Percentiles rank a stretch among this genome's conserved stretches.
These are phyloP conservation scores for Synanceia verrucosa DNA, from an alignment of 2,797 vertebrate species.

Conservation along the genomic window DNA sequence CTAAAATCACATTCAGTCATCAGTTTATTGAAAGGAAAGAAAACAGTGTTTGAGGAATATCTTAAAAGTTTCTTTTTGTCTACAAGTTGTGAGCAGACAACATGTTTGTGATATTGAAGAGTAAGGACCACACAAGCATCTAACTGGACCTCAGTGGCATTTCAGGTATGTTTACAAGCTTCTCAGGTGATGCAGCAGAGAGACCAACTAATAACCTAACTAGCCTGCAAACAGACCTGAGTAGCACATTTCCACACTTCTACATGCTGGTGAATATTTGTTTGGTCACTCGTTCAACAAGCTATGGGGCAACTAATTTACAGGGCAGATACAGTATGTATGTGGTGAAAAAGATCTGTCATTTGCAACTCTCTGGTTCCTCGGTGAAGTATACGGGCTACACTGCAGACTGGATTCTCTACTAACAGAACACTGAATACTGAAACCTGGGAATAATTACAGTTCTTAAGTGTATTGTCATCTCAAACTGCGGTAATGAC, in stretches of 20 bases:
- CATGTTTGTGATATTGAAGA: not conserved
- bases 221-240: not conserved
- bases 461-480: not conserved
- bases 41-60: not conserved
- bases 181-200: not conserved
- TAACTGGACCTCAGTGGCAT: not conserved
- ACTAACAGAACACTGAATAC: not conserved
- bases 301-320: not conserved
- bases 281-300: not conserved
- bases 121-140: not conserved
- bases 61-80: not conserved
- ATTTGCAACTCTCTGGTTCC: no score
- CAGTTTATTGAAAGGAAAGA: not conserved
- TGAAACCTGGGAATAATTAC: not conserved
- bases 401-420: not conserved
- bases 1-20: not conserved
- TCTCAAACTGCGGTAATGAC: not conserved
- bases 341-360: not conserved
- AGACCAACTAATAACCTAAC: not conserved
- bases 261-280: not conserved
- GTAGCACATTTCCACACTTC: not conserved
- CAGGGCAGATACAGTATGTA: not conserved
- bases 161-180: not conserved
- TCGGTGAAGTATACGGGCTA: no score
- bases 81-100: no score